Evolutionary conservation across 2,113 vertebrate genomes (phyloP).

Genomic region (Myrmecophaga tridactyla): DNA sequence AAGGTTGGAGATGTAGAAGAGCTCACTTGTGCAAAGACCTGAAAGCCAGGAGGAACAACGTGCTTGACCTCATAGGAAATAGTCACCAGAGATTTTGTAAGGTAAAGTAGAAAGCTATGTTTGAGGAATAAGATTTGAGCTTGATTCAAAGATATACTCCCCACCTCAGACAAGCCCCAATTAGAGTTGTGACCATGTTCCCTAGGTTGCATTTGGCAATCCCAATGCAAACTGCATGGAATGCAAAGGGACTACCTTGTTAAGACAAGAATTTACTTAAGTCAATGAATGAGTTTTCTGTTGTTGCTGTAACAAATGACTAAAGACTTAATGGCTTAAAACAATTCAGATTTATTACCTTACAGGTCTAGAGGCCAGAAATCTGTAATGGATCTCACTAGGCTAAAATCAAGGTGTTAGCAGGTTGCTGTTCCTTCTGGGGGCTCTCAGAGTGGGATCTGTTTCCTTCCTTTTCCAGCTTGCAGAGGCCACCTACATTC

Average conservation of each 20-base stretch:
- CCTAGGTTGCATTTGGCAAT: not conserved
- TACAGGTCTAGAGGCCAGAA: not conserved
- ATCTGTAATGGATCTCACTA: not conserved
- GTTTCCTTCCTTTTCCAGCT: not conserved
- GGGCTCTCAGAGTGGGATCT: no score
- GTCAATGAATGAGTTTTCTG: not conserved
- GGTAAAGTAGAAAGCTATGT: accelerated
- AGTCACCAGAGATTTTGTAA: not conserved
- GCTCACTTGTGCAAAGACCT: not conserved
- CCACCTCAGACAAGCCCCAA: not conserved
- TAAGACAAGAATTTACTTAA: not conserved
- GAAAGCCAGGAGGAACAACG: accelerated
- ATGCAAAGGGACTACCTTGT: not conserved
- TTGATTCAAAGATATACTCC: not conserved
- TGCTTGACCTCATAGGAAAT: accelerated
- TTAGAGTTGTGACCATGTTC: no score
- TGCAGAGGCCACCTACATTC: not conserved
- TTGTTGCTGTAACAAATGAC: not conserved
- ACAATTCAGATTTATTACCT: not conserved
- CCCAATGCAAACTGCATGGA: no score
- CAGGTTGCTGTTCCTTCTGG: no score
- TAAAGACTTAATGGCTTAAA: not conserved
- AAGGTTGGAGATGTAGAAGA: not conserved
- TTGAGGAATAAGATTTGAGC: not conserved
- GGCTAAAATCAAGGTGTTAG: not conserved